A percentile compares a stretch with the other conserved stretches of the same genome.
phyloP scores from a whole-genome alignment of 2,113 vertebrate genomes.

The Hippocampus guttulatus region DNA sequence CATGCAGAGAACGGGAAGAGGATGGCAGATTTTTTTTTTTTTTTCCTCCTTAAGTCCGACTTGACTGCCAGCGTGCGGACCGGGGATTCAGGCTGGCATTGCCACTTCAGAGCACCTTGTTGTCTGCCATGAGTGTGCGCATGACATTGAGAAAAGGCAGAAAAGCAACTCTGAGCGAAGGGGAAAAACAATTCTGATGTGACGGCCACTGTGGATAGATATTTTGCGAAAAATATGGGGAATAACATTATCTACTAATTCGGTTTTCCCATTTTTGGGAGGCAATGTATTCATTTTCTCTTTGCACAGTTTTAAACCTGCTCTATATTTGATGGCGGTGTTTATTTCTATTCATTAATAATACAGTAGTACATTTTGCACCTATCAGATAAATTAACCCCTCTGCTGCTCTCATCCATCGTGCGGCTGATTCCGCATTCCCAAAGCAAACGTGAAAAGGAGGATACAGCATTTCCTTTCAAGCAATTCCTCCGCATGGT shows the following conservation, averaged over 20 bases:
- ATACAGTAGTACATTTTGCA: slow-evolving; percentile 27
- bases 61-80: not conserved
- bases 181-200: too few relatives aligned
- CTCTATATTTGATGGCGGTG: slow-evolving; percentile 54
- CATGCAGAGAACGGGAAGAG: not conserved
- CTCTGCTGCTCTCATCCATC: slow-evolving; percentile 38
- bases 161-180: too few relatives aligned
- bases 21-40: too few relatives aligned
- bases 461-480: slow-evolving; percentile 41
- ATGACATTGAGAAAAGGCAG: too few relatives aligned
- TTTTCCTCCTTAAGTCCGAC: too few relatives aligned
- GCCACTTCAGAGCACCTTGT: too few relatives aligned
- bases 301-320: slow-evolving; percentile 12
- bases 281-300: slow-evolving; percentile 1
- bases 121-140: too few relatives aligned
- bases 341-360: slow-evolving; percentile 40
- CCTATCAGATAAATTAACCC: slow-evolving; percentile 51
- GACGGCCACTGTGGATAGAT: too few relatives aligned
- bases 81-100: not conserved
- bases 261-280: too few relatives aligned
- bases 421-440: slow-evolving; percentile 53
- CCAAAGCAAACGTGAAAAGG: slow-evolving; percentile 57
- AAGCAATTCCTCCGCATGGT: slow-evolving; percentile 52
- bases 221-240: too few relatives aligned
- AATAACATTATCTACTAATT: too few relatives aligned